These are phyloP conservation scores for Ligdia adustata DNA, from an alignment of 2,888 invertebrate genomes.

Conservation along the genomic window DNA sequence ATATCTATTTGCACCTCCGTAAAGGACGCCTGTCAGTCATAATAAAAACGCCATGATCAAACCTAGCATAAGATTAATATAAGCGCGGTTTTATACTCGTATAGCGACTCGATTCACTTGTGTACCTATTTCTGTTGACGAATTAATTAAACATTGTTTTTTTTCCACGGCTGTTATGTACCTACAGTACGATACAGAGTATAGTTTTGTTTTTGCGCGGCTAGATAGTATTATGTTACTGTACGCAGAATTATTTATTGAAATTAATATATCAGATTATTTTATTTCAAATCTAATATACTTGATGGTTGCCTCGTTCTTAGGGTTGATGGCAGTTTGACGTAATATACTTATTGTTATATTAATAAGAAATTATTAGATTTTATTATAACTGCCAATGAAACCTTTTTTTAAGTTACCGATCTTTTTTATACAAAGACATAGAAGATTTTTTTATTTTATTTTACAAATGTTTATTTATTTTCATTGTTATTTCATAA, in stretches of 20 bases:
- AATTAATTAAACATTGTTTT: conserved; percentile 57
- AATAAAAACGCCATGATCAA: conserved; percentile 74
- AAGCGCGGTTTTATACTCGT: conserved; percentile 70
- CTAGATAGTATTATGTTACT: conserved; percentile 67
- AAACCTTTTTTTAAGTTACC: conserved; percentile 74
- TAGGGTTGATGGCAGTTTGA: conserved; percentile 68
- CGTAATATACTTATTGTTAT: conserved; percentile 46
- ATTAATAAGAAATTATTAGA: conserved; percentile 56
- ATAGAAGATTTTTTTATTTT: conserved; percentile 62
- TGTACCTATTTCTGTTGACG: conserved; percentile 76
- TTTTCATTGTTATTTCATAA: conserved; percentile 48
- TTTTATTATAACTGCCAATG: conserved; percentile 69
- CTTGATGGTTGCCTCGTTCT: conserved; percentile 62
- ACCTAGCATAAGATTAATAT: conserved; percentile 72
- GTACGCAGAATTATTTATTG: conserved; percentile 68
- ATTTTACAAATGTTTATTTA: conserved; percentile 53
- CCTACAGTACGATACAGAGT: conserved; percentile 74
- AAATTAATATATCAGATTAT: conserved; percentile 66
- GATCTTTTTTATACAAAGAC: conserved; percentile 73
- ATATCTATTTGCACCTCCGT: conserved; percentile 51
- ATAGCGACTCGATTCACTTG: conserved; percentile 67
- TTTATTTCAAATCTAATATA: conserved; percentile 65
- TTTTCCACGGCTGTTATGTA: conserved; percentile 70
- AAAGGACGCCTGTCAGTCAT: conserved; percentile 70
- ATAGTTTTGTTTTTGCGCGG: conserved; percentile 70